Percentiles rank a stretch among this genome's conserved stretches.
Conservation (phyloP, 2,888 invertebrate genomes). For the Leptinotarsa juncta region DNA sequence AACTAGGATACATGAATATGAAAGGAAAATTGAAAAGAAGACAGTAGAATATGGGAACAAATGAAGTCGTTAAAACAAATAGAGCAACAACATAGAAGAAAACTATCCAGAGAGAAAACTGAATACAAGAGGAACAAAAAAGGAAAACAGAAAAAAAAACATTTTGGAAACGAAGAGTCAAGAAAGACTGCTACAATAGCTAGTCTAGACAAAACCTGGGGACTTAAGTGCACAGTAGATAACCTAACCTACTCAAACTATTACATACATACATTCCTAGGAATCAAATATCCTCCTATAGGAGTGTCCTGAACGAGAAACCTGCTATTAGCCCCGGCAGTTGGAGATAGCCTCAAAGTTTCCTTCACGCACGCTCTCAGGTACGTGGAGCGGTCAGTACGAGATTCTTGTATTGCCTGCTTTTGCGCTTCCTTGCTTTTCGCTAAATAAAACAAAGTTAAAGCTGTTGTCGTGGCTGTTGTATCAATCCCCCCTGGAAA, state of each 20-base stretch:
- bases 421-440: slow-evolving; percentile 74
- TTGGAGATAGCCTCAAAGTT: slow-evolving; percentile 73
- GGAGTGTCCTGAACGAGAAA: slow-evolving; percentile 69
- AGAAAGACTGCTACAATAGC: too few species aligned
- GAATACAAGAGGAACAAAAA: too few species aligned
- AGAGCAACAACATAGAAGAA: not conserved
- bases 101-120: not conserved
- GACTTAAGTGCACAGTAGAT: too few species aligned
- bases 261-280: slow-evolving; percentile 68
- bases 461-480: slow-evolving; percentile 67
- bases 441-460: slow-evolving; percentile 70
- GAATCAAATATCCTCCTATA: slow-evolving; percentile 74
- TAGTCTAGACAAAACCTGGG: too few species aligned
- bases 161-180: too few species aligned
- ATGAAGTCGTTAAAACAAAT: too few species aligned
- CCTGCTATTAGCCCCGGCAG: slow-evolving; percentile 71
- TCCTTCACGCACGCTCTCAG: slow-evolving; percentile 81
- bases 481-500: slow-evolving; percentile 70
- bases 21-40: too few species aligned
- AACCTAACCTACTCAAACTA: too few species aligned
- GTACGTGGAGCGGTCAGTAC: slow-evolving; percentile 69
- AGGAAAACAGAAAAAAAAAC: too few species aligned
- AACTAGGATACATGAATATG: too few species aligned
- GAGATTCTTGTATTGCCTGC: slow-evolving; percentile 71
- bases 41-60: too few species aligned